Conservation (phyloP, 30 jellyfish, hydroid and myxozoan species). For the Pseudorhiza aurosa region DNA sequence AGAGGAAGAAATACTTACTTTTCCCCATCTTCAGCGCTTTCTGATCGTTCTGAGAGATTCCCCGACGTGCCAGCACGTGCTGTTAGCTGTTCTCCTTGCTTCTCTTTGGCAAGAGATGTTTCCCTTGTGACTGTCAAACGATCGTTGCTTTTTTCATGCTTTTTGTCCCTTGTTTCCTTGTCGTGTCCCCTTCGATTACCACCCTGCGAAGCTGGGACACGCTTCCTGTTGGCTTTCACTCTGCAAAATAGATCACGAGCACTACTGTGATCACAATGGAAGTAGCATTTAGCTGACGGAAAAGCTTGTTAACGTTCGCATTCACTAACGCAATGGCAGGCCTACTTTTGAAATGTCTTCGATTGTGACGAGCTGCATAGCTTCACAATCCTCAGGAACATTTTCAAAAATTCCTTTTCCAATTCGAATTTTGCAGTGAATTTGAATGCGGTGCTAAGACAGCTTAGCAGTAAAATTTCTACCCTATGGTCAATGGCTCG, state of each 20-base stretch:
- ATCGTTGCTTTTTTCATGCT: slow-evolving; percentile 83
- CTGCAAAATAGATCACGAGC: slow-evolving; percentile 3
- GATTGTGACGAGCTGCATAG: no score
- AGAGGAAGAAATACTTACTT: slow-evolving; percentile 55
- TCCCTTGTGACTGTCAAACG: slow-evolving; percentile 72
- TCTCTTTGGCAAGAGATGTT: slow-evolving; percentile 59
- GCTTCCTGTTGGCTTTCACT: slow-evolving; percentile 38
- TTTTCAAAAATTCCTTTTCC: no score
- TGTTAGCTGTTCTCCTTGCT: slow-evolving; percentile 30
- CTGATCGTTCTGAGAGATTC: slow-evolving; percentile 74
- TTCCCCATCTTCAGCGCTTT: slow-evolving; percentile 80
- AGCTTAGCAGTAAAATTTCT: no score
- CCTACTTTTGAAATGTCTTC: no score
- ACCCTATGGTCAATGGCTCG: no score
- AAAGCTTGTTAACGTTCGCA: no score
- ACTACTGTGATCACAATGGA: no score
- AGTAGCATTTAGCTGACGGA: no score
- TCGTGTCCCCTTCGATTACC: slow-evolving; percentile 80
- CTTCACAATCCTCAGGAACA: no score
- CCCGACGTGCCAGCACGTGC: slow-evolving; percentile 55
- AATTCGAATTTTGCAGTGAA: no score
- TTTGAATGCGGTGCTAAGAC: no score
- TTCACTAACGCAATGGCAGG: no score
- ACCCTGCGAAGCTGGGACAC: slow-evolving; percentile 76
- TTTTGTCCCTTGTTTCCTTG: slow-evolving; percentile 69